phyloP scores from a whole-genome alignment of 2,888 invertebrate genomes.

The Andrena flavipes region DNA sequence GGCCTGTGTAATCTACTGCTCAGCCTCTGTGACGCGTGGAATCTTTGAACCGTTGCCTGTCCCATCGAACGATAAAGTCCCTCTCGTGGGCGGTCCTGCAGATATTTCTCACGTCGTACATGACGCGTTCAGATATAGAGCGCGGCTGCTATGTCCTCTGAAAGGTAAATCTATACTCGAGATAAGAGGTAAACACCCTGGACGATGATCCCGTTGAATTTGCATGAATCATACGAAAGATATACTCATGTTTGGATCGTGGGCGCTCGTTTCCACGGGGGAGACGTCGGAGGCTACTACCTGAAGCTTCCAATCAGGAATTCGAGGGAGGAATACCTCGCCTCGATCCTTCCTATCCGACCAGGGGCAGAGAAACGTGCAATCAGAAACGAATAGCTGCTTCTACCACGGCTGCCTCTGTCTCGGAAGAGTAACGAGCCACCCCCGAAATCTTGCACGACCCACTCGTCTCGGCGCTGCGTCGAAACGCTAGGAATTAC shows the following conservation, averaged over 20 bases:
- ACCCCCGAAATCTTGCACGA: slow-evolving; percentile 18
- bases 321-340: slow-evolving; percentile 26
- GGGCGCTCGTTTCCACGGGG: slow-evolving; percentile 10
- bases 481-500: background rate
- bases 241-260: background rate
- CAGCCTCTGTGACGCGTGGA: slow-evolving; percentile 1
- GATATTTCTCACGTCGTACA: background rate
- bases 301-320: slow-evolving; percentile 29
- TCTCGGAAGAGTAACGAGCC: slow-evolving; percentile 52
- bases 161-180: slow-evolving; percentile 17
- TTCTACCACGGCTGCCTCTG: slow-evolving; percentile 21
- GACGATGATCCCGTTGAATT: slow-evolving; percentile 2
- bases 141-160: background rate
- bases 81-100: background rate
- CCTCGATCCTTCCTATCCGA: background rate
- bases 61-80: background rate
- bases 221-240: slow-evolving; percentile 25
- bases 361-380: slow-evolving; percentile 18
- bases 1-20: no score
- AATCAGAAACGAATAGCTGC: slow-evolving; percentile 39
- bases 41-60: slow-evolving; percentile 8
- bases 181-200: slow-evolving; percentile 9
- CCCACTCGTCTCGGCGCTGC: background rate
- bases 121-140: background rate
- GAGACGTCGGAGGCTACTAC: background rate